These are phyloP conservation scores for Lagodon rhomboides DNA, from an alignment of 2,797 vertebrate species.

Conservation along the genomic window DNA sequence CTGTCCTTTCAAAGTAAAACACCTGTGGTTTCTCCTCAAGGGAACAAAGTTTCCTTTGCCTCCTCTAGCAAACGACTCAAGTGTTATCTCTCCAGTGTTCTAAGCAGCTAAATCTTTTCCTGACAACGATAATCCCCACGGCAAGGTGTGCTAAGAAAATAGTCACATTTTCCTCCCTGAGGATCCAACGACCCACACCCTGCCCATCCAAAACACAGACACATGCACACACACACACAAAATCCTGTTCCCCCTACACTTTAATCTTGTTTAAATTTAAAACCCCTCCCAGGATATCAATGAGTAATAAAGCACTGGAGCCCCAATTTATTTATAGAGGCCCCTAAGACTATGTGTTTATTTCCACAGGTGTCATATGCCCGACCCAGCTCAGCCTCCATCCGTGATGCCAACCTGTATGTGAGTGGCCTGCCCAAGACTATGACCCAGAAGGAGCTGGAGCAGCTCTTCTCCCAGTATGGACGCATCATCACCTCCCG, in stretches of 20 bases:
- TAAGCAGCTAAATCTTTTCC: constrained; percentile 66
- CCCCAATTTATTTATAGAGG: constrained; percentile 21
- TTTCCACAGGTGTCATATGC: constrained; percentile 95
- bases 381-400: constrained; percentile 98
- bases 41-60: constrained; percentile 54
- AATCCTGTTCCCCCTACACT: background rate
- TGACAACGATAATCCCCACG: constrained; percentile 63
- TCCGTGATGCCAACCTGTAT: constrained; percentile 99
- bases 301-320: constrained; percentile 18
- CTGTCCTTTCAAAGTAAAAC: constrained; percentile 58
- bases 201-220: constrained; percentile 3
- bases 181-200: constrained; percentile 42
- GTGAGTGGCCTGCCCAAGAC: constrained; percentile 99
- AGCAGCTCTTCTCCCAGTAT: constrained; percentile 99
- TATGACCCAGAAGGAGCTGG: constrained; percentile 99
- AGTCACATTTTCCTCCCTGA: constrained; percentile 55
- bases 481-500: constrained; percentile 99
- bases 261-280: constrained; percentile 36
- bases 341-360: constrained; percentile 15
- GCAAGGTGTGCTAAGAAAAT: constrained; percentile 53
- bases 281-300: constrained; percentile 1
- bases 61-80: constrained; percentile 42
- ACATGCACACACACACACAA: background rate
- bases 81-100: constrained; percentile 62
- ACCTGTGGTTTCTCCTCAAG: constrained; percentile 56